Conservation (phyloP, 2,797 vertebrate genomes). For the Gymnocypris eckloni region DNA sequence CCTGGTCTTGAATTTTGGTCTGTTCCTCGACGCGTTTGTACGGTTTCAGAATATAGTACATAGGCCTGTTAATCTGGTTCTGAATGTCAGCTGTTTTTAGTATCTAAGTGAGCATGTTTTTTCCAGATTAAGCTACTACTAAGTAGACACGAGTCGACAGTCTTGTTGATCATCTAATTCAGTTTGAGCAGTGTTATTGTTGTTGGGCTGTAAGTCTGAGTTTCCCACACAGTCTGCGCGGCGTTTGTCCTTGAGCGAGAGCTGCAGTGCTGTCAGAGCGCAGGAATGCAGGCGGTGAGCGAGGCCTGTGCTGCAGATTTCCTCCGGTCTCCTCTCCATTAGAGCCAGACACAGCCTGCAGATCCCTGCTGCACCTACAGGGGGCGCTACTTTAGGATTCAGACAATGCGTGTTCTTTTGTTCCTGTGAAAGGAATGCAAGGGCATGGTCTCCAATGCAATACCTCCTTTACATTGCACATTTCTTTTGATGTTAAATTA, state of each 20-base stretch:
- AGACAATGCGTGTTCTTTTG: neutral
- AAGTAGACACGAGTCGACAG: neutral
- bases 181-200: neutral
- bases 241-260: conserved; percentile 65
- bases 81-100: neutral
- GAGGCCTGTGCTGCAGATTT: conserved; percentile 71
- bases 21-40: too few relatives aligned
- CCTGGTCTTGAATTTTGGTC: neutral
- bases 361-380: conserved; percentile 61
- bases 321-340: conserved; percentile 75
- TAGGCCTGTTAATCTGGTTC: neutral
- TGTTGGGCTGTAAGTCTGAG: neutral
- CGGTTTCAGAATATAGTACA: neutral
- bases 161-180: neutral
- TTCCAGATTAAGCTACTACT: neutral
- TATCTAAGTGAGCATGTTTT: neutral
- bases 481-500: neutral
- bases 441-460: neutral
- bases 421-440: neutral
- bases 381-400: conserved; percentile 46
- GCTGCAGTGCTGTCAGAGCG: conserved; percentile 68
- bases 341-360: conserved; percentile 68
- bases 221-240: conserved; percentile 36
- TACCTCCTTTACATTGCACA: neutral
- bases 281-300: conserved; percentile 73